These are phyloP conservation scores for Mormoops blainvillei DNA, from an alignment of 2,113 vertebrate species.

Conservation along the genomic window DNA sequence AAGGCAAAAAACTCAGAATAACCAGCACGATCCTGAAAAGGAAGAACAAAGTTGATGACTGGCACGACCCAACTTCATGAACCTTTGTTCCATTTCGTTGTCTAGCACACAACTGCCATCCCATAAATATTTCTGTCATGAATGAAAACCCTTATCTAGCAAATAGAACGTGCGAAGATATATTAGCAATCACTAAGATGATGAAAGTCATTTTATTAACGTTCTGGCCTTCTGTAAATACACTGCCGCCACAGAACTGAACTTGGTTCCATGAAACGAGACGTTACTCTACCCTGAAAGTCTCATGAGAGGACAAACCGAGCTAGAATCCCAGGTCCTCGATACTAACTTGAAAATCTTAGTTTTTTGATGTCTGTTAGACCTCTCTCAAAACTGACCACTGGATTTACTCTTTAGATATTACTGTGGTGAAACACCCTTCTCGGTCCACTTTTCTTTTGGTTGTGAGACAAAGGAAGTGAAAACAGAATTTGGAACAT, in stretches of 20 bases:
- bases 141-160: neutral
- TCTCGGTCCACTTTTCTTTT: neutral
- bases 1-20: neutral
- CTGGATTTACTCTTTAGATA: neutral
- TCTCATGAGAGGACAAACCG: neutral
- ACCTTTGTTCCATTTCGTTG: neutral
- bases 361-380: neutral
- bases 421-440: neutral
- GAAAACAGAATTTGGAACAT: neutral
- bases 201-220: neutral
- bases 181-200: neutral
- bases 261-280: neutral
- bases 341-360: neutral
- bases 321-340: neutral
- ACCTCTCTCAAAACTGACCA: neutral
- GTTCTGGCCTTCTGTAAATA: neutral
- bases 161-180: neutral
- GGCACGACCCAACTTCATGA: neutral
- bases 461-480: neutral
- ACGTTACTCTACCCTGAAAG: neutral
- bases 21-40: neutral
- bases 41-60: neutral
- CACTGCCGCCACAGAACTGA: neutral
- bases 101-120: neutral
- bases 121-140: neutral